Base-by-base conservation (phyloP, 2,797 vertebrate genomes). In the Sebastes nivosus region DNA sequence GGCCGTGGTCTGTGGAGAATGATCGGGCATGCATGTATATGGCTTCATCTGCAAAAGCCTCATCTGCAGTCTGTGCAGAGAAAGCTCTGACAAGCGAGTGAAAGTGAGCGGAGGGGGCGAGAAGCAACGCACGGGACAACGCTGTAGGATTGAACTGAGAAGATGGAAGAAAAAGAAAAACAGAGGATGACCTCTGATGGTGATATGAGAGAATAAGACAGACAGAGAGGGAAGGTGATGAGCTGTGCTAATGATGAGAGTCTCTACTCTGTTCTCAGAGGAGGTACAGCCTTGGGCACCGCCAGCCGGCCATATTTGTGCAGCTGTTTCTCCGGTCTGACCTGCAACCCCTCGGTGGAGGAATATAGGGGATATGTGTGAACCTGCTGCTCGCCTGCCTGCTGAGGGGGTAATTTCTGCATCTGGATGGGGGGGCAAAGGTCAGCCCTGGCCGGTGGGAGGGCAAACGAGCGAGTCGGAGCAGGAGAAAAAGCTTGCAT, bases 381-480 rank as follows among this genome's bases (percentile, higher is more conserved):
- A 89, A 93, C 87, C 89, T 92, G 90, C 88, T 83, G 88, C 75
- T 86, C 63, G 79, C 87, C 81, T 86, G 59, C 91, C 83, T 92
- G 93, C 91, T 93, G 94, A 83, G 90, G 88, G 92, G 89, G 78
- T 93, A 93, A 94, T 94, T 90, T 92, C 86, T 93, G 86, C 91
- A 92, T 94, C 92, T 94, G 91, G 92, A 92, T 84, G 71, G 78
- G 79, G 63, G 88, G 79, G 65, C 88, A 92, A 83, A 93, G 90
- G 92, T 94, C 72, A 92, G 70, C 66, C 72, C 70, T 85, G 87
- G 81, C 88, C 85, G 18, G 86, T 91, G 92, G 88, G 87, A 90
- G 91, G 92, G 81, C 87, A 91, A 92, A 91, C 76, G 84, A 90
- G 67, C 2, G 60, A 81, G 79, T 84, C 68, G 60, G 67, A 75